phyloP scores from a whole-genome alignment of 2,888 invertebrate genomes.

The Liopterus haemorrhoidalis region DNA sequence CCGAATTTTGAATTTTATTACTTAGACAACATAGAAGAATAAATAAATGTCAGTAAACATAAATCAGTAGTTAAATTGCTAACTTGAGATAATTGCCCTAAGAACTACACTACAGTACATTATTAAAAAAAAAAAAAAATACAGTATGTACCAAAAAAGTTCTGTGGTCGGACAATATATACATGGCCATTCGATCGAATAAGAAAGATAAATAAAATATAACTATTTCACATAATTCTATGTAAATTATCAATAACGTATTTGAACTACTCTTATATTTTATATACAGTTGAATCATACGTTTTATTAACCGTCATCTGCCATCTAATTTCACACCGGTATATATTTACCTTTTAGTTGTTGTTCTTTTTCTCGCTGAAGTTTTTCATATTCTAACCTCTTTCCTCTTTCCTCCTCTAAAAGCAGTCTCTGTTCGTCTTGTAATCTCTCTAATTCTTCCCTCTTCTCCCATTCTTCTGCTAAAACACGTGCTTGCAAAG shows the following conservation, averaged over 20 bases:
- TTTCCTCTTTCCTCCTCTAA: conserved; percentile 70
- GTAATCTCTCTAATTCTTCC: conserved; percentile 73
- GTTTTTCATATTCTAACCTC: conserved; percentile 65
- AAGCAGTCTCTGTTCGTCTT: conserved; percentile 67
- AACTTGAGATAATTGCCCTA: too few species aligned
- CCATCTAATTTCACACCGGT: neutral
- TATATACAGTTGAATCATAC: neutral
- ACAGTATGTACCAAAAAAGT: too few species aligned
- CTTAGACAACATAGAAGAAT: too few species aligned
- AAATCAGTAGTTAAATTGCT: too few species aligned
- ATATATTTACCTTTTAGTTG: conserved; percentile 56
- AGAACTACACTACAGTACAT: too few species aligned
- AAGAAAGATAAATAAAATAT: conserved; percentile 3
- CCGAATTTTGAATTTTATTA: too few species aligned
- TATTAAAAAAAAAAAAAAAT: too few species aligned
- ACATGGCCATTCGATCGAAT: too few species aligned
- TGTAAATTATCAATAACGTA: too few species aligned
- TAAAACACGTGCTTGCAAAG: conserved; percentile 64
- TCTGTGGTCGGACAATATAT: too few species aligned
- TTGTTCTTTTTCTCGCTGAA: conserved; percentile 64
- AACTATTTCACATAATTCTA: too few species aligned
- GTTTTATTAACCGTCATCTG: conserved; percentile 1
- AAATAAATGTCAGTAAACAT: too few species aligned
- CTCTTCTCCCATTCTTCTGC: conserved; percentile 80
- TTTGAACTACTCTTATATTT: conserved; percentile 1